Evolutionary conservation across 2,888 invertebrate genomes (phyloP), one percentile per base, ranked within the genome.

Genomic region (Sialis lutaria): DNA sequence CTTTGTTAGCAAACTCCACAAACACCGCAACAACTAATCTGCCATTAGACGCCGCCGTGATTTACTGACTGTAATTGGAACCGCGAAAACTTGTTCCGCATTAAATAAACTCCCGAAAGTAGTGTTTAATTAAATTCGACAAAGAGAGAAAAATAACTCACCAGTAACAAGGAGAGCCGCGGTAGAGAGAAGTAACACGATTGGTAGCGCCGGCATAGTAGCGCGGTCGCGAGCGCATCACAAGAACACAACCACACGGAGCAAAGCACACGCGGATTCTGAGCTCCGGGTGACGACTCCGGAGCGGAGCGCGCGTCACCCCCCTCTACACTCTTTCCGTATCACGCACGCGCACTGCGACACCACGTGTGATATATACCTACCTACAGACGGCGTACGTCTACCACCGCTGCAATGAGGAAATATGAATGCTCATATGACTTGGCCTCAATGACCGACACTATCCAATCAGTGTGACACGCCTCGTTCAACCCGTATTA

Each of bases 11-110:
- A 42, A 30, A 22, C 13, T 30, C 22, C 13, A 12, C 22, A 22
- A 42, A 10, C 32, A 30, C 42, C 42, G 22, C 42, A 58, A 59
- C 60, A 59, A 58, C 61, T 62, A 61, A 63, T 63, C 61, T 62
- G 59, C 58, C 59, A 55, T 59, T 53, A 57, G 57, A 60, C 58
- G 59, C 59, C 59, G 62, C 59, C 59, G 62, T 63, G 62, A 64
- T 64, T 64, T 64, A 63, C 55, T 57, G 53, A 57, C 57, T 59
- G 60, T 61, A 61, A 61, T 62, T 62, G 59, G 56, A 10, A 37
- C 12, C n/a, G 37, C 37, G 37, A n/a, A 12, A n/a, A 12, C 37
- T 37, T 12, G 37, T 10, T n/a, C 37, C 37, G 12, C n/a, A 37
- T n/a, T 37, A 37, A 37, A 37, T 37, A 37, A 37, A 37, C 10